Conservation (phyloP, 2,113 vertebrate genomes). For the Leucopternis melanops region DNA sequence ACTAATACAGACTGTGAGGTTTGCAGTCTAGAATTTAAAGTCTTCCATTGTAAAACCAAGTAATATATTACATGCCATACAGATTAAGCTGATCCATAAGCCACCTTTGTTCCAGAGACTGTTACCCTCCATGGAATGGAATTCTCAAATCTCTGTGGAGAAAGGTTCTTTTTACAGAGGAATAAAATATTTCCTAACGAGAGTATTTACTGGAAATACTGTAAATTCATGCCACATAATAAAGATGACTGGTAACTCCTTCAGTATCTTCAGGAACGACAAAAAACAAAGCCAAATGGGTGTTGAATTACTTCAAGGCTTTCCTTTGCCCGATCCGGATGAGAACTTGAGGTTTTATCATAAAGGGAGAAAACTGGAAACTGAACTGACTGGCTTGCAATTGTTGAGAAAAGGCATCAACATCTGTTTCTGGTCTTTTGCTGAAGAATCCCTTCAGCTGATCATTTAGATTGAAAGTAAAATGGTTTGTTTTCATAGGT, state of each 20-base stretch:
- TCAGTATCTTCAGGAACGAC: conserved; percentile 42
- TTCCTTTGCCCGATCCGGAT: conserved; percentile 34
- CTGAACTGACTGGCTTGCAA: conserved; percentile 35
- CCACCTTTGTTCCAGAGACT: conserved; percentile 25
- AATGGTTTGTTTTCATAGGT: conserved; percentile 70
- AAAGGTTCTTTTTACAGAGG: conserved; percentile 9
- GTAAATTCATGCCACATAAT: conserved; percentile 20
- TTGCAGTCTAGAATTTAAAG: not conserved
- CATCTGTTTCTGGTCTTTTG: conserved; percentile 72
- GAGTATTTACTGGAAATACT: conserved; percentile 45
- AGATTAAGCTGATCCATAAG: not conserved
- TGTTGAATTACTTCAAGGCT: conserved; percentile 29
- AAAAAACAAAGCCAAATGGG: not conserved
- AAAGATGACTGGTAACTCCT: conserved; percentile 14
- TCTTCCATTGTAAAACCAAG: not conserved
- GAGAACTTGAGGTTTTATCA: conserved; percentile 58
- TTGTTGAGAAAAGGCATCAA: conserved; percentile 43
- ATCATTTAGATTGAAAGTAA: conserved; percentile 68
- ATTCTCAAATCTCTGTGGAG: conserved; percentile 7
- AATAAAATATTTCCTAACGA: conserved; percentile 40
- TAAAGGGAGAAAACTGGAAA: conserved; percentile 51
- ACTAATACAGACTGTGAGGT: not conserved
- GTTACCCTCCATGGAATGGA: not conserved
- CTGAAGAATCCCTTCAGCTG: conserved; percentile 67
- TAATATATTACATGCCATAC: not conserved